Conservation (phyloP, 1,140 invertebrate genomes). For the Pseudomyrmex dendroicus region DNA sequence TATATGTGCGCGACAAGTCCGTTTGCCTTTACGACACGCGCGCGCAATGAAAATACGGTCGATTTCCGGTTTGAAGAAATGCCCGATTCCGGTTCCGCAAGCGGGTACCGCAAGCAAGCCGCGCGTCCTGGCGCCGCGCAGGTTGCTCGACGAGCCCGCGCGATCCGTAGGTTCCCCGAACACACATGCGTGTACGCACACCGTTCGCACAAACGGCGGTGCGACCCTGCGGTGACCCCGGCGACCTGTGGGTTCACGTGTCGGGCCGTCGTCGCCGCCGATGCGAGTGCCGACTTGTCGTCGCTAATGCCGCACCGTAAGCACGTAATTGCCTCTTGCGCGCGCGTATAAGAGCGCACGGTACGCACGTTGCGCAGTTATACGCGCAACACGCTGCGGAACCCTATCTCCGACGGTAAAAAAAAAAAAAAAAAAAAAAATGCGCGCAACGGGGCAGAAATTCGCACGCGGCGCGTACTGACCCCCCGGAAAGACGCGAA, state of each 20-base stretch:
- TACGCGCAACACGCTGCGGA: slow-evolving; percentile 20
- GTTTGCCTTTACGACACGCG: background rate
- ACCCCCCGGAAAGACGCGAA: slow-evolving; percentile 8
- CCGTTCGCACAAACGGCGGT: slow-evolving; percentile 10
- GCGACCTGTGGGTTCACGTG: slow-evolving; percentile 61
- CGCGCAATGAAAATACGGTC: slow-evolving; percentile 35
- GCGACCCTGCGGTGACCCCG: slow-evolving; percentile 66
- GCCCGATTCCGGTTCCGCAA: slow-evolving; percentile 73
- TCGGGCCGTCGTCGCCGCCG: slow-evolving; percentile 35
- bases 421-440: no score
- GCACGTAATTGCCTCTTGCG: slow-evolving; percentile 69
- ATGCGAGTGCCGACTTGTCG: slow-evolving; percentile 64
- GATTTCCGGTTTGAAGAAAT: slow-evolving; percentile 75
- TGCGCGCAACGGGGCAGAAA: slow-evolving; percentile 11
- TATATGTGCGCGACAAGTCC: slow-evolving; percentile 11
- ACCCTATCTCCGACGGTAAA: background rate
- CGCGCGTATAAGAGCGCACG: slow-evolving; percentile 42
- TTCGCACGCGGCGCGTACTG: slow-evolving; percentile 42
- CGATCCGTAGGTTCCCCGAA: background rate
- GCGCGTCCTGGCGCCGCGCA: slow-evolving; percentile 48
- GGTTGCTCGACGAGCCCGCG: slow-evolving; percentile 6
- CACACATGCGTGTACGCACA: background rate
- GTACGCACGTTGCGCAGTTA: slow-evolving; percentile 39
- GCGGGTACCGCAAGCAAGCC: slow-evolving; percentile 39
- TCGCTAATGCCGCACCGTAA: slow-evolving; percentile 69